Percentiles rank a stretch among this genome's conserved stretches.
Evolutionary conservation across 2,797 vertebrate species (phyloP).

Genomic region (Sciurus carolinensis): DNA sequence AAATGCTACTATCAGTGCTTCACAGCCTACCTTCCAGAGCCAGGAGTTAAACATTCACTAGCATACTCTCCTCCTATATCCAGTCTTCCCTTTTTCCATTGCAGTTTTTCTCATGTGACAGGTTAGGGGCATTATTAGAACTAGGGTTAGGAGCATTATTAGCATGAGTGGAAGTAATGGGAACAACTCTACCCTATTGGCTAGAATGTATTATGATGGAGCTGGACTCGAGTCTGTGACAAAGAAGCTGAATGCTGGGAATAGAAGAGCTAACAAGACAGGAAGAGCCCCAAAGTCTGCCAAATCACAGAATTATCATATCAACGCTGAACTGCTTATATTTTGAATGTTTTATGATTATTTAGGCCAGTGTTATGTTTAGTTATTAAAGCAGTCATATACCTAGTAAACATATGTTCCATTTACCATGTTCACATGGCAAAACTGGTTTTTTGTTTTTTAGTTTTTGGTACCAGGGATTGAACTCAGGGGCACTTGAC

Average conservation of each 20-base stretch:
- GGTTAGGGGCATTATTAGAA: not conserved
- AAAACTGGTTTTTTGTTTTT: not conserved
- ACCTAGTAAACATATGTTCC: conserved; percentile 10
- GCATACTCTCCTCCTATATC: not conserved
- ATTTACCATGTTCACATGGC: not conserved
- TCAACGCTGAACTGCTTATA: conserved; percentile 14
- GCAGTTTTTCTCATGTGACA: not conserved
- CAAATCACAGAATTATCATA: conserved; percentile 51
- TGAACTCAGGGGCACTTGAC: too few relatives aligned
- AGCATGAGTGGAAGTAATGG: not conserved
- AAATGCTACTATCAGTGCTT: conserved; percentile 8
- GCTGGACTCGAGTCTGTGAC: not conserved
- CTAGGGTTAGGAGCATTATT: not conserved
- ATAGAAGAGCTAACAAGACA: not conserved
- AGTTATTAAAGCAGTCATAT: conserved; percentile 25
- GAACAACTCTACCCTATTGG: not conserved
- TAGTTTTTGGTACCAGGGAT: too few relatives aligned
- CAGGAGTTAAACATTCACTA: conserved; percentile 31
- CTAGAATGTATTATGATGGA: not conserved
- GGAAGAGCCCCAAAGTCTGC: not conserved
- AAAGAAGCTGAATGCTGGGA: conserved; percentile 2
- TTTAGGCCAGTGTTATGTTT: conserved; percentile 38
- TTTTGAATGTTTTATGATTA: conserved; percentile 22
- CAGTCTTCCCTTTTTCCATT: not conserved
- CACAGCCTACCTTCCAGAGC: not conserved